phyloP scores from a whole-genome alignment of 2,797 vertebrate genomes.

The Erpetoichthys calabaricus region DNA sequence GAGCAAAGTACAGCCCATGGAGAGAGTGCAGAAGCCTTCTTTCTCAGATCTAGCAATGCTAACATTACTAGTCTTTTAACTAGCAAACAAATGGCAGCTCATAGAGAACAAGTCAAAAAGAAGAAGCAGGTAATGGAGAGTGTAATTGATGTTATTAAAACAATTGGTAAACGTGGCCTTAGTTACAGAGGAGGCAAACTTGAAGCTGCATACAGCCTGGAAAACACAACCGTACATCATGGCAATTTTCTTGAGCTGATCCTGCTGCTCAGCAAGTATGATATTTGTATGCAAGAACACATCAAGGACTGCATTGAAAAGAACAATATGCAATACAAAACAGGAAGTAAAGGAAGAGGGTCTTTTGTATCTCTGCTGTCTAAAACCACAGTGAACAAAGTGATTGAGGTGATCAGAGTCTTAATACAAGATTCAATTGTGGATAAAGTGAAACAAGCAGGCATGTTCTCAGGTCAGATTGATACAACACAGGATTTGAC shows the following conservation, averaged over 20 bases:
- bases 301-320: conserved; percentile 27
- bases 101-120: conserved; percentile 11
- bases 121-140: conserved; percentile 14
- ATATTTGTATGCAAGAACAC: conserved; percentile 35
- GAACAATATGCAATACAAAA: conserved; percentile 25
- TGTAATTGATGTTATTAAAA: conserved; percentile 23
- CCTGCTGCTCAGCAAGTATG: conserved; percentile 22
- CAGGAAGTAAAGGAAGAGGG: conserved; percentile 23
- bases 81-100: conserved; percentile 3
- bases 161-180: conserved; percentile 27
- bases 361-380: conserved; percentile 15
- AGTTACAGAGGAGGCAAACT: conserved; percentile 26
- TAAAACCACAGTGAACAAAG: conserved; percentile 11
- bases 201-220: conserved; percentile 28
- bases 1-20: conserved; percentile 13
- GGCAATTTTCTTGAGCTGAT: conserved; percentile 34
- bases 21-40: conserved; percentile 18
- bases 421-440: conserved; percentile 8
- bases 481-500: conserved; percentile 8
- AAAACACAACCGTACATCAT: conserved; percentile 41
- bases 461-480: conserved; percentile 14
- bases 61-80: conserved; percentile 6
- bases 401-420: conserved; percentile 4
- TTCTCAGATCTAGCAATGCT: conserved; percentile 8
- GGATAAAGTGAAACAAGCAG: conserved; percentile 10